Evolutionary conservation across 2,888 invertebrate species (phyloP).

Genomic region (Amaurobius ferox): DNA sequence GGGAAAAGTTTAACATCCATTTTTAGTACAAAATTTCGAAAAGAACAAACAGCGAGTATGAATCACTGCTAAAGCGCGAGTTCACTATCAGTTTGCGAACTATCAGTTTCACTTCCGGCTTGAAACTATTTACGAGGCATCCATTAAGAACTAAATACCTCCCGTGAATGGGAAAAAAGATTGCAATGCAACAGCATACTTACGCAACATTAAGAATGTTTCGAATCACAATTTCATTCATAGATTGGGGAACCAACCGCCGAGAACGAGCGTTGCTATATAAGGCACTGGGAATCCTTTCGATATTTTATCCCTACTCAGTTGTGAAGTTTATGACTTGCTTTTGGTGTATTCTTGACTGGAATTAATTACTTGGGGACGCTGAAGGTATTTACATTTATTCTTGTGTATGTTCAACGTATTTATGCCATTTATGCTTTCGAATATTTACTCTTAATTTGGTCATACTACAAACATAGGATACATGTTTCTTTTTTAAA

Average conservation of each 20-base stretch:
- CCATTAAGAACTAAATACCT: slow-evolving; percentile 63
- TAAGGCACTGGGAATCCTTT: not conserved
- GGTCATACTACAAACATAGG: too few relatives aligned
- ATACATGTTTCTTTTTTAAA: too few relatives aligned
- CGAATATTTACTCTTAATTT: too few relatives aligned
- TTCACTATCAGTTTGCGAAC: slow-evolving; percentile 37
- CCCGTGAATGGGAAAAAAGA: slow-evolving; percentile 63
- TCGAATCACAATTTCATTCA: slow-evolving; percentile 53
- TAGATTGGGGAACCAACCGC: slow-evolving; percentile 3
- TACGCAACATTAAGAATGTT: slow-evolving; percentile 28
- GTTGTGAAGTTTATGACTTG: too few relatives aligned
- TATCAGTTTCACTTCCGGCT: slow-evolving; percentile 69
- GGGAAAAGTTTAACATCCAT: too few relatives aligned
- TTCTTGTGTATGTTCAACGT: too few relatives aligned
- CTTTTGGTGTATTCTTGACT: too few relatives aligned
- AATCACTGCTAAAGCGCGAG: slow-evolving; percentile 44
- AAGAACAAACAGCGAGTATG: not conserved
- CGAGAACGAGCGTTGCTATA: not conserved
- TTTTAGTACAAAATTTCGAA: too few relatives aligned
- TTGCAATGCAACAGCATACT: slow-evolving; percentile 40
- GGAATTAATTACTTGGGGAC: too few relatives aligned
- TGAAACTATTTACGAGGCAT: slow-evolving; percentile 60
- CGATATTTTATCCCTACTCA: too few relatives aligned
- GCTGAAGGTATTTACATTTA: too few relatives aligned
- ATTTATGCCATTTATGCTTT: too few relatives aligned